Conservation (phyloP, 2,113 vertebrate genomes). For the Agapornis roseicollis region DNA sequence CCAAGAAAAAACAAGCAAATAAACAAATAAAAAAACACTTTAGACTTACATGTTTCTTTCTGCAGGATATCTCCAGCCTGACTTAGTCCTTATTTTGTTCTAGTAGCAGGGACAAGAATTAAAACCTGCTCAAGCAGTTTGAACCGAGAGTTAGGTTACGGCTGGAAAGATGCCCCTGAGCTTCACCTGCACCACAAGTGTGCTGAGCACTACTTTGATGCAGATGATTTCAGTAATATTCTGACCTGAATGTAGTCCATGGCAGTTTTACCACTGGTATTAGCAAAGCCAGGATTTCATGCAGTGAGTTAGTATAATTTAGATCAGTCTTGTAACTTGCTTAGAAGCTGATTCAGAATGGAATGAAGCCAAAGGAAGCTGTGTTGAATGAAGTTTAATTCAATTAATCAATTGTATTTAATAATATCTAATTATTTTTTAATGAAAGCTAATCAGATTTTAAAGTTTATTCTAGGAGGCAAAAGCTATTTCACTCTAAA, state of each 20-base stretch:
- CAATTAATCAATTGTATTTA: neutral
- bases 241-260: neutral
- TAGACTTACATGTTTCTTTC: neutral
- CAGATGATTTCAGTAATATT: neutral
- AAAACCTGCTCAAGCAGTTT: neutral
- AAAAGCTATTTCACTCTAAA: neutral
- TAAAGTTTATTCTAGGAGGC: neutral
- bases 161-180: neutral
- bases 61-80: neutral
- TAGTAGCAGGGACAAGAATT: neutral
- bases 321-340: neutral
- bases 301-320: neutral
- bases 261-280: neutral
- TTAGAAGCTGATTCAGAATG: neutral
- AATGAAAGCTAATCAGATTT: neutral
- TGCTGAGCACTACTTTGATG: neutral
- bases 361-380: neutral
- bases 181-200: neutral
- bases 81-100: neutral
- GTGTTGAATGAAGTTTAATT: neutral
- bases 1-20: neutral
- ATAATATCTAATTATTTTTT: neutral
- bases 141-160: neutral
- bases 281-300: neutral
- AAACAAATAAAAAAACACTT: fast-evolving